Conservation (phyloP, 1,140 invertebrate species). For the Penaeus indicus region DNA sequence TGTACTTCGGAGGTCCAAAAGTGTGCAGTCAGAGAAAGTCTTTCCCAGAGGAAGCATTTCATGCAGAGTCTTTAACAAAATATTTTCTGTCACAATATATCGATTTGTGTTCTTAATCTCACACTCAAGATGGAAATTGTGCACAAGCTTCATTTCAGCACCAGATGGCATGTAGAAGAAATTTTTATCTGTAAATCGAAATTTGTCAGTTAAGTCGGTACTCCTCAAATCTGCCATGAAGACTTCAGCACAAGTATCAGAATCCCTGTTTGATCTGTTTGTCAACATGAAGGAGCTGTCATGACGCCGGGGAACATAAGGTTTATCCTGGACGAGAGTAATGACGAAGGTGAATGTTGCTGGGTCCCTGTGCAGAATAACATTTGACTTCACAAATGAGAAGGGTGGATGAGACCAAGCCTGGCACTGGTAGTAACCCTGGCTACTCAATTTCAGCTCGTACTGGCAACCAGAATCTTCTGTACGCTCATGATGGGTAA, state of each 20-base stretch:
- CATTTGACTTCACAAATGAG: constrained; percentile 44
- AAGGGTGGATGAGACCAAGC: constrained; percentile 50
- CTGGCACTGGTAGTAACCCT: constrained; percentile 47
- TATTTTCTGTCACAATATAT: neutral
- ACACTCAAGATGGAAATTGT: constrained; percentile 46
- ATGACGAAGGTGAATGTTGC: constrained; percentile 44
- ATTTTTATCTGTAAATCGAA: constrained; percentile 22
- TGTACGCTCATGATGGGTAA: neutral
- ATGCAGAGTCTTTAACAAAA: constrained; percentile 11
- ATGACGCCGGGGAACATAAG: constrained; percentile 36
- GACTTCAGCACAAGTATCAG: neutral
- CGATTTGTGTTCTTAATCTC: neutral
- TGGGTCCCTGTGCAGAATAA: constrained; percentile 35
- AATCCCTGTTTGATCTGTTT: neutral
- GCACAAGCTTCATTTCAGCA: neutral
- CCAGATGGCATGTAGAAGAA: constrained; percentile 17
- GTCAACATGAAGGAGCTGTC: constrained; percentile 46
- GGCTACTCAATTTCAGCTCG: constrained; percentile 25
- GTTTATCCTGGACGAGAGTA: neutral
- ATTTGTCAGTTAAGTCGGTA: neutral
- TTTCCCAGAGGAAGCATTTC: neutral
- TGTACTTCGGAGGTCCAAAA: constrained; percentile 38
- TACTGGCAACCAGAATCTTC: constrained; percentile 28
- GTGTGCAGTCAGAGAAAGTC: neutral
- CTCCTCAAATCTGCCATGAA: constrained; percentile 10